A percentile compares a stretch with the other conserved stretches of the same genome.
Evolutionary conservation across 1,140 invertebrate species (phyloP).

Genomic region (Drosophila subobscura): DNA sequence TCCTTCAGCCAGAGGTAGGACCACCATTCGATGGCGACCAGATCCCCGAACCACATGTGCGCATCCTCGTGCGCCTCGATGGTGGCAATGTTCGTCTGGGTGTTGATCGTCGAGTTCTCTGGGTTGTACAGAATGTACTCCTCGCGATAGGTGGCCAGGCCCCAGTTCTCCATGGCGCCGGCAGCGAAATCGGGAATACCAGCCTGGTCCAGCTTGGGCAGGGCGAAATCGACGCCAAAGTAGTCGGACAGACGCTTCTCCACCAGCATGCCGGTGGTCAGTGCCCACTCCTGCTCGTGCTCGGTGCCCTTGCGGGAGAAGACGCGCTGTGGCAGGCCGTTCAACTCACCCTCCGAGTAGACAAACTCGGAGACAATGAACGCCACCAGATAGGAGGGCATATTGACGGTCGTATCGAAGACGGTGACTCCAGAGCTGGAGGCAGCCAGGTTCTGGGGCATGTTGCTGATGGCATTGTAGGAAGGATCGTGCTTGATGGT

Average conservation of each 20-base stretch:
- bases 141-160: constrained; percentile 78
- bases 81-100: constrained; percentile 85
- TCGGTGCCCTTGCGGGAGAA: constrained; percentile 74
- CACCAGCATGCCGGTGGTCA: constrained; percentile 71
- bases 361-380: constrained; percentile 85
- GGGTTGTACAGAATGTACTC: constrained; percentile 71
- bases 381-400: constrained; percentile 76
- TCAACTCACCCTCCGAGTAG: constrained; percentile 60
- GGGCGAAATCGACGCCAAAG: constrained; percentile 58
- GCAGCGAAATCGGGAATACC: constrained; percentile 79
- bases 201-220: constrained; percentile 79
- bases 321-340: constrained; percentile 77
- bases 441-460: constrained; percentile 84
- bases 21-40: constrained; percentile 88
- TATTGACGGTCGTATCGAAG: constrained; percentile 57
- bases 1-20: constrained; percentile 86
- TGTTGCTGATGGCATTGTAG: constrained; percentile 90
- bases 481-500: constrained; percentile 86
- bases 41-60: constrained; percentile 88
- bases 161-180: constrained; percentile 83
- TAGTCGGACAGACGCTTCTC: constrained; percentile 68
- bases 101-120: constrained; percentile 67
- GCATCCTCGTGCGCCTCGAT: constrained; percentile 87
- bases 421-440: constrained; percentile 60
- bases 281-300: constrained; percentile 72